phyloP scores from a whole-genome alignment of 2,113 vertebrate genomes.

The Cepphus grylle region DNA sequence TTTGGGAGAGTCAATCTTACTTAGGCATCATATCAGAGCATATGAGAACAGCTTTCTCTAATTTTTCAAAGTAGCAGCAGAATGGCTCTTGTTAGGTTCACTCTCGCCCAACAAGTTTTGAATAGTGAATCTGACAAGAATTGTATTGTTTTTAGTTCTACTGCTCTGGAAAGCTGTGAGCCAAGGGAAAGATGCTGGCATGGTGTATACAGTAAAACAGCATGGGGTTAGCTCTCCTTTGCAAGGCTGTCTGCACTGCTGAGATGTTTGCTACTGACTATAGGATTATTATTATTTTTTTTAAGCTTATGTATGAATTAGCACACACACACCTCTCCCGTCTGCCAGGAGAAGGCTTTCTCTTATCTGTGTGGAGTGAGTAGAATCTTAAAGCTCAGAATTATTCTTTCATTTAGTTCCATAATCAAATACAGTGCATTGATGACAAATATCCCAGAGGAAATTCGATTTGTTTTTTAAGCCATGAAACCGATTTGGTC shows the following conservation, averaged over 20 bases:
- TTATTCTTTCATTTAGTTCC: constrained; percentile 23
- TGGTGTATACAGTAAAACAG: constrained; percentile 59
- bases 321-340: constrained; percentile 15
- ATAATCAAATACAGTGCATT: constrained; percentile 20
- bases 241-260: constrained; percentile 58
- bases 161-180: constrained; percentile 55
- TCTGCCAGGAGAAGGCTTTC: constrained; percentile 45
- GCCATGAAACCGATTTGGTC: constrained; percentile 9
- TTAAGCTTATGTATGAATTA: constrained; percentile 34
- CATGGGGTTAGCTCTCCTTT: constrained; percentile 58
- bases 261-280: constrained; percentile 58
- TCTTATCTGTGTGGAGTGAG: neutral
- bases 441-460: constrained; percentile 8
- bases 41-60: constrained; percentile 3
- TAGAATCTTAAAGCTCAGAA: constrained; percentile 28
- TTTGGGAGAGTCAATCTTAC: constrained; percentile 45
- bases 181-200: constrained; percentile 56
- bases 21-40: constrained; percentile 23
- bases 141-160: constrained; percentile 51
- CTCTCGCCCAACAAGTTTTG: constrained; percentile 38
- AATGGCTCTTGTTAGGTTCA: constrained; percentile 52
- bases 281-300: constrained; percentile 42
- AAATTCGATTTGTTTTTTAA: constrained; percentile 26
- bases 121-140: constrained; percentile 61
- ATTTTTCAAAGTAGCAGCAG: constrained; percentile 49